Evolutionary conservation across 2,113 vertebrate species (phyloP).

Genomic region (zebrafish (Danio rerio)): GRCz12tu NC_133198.1:7020001-7020500

Average conservation of each 20-base stretch:
- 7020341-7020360: too few species aligned
- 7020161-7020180: not conserved
- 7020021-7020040: conserved; percentile 53
- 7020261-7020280: not conserved
- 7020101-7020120: not conserved
- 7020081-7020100: not conserved
- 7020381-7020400: too few species aligned
- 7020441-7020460: too few species aligned
- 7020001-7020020: conserved; percentile 47
- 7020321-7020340: too few species aligned
- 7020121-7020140: conserved; percentile 35
- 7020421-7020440: too few species aligned
- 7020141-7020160: conserved; percentile 17
- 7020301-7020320: too few species aligned
- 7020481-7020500: too few species aligned
- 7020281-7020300: too few species aligned
- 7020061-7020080: conserved; percentile 1
- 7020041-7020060: not conserved
- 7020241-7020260: not conserved
- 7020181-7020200: conserved; percentile 16
- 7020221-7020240: not conserved
- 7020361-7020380: too few species aligned
- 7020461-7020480: too few species aligned
- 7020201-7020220: not conserved
- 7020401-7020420: too few species aligned